Conservation (phyloP, 2,888 invertebrate genomes). For the Phyto melanocephala region DNA sequence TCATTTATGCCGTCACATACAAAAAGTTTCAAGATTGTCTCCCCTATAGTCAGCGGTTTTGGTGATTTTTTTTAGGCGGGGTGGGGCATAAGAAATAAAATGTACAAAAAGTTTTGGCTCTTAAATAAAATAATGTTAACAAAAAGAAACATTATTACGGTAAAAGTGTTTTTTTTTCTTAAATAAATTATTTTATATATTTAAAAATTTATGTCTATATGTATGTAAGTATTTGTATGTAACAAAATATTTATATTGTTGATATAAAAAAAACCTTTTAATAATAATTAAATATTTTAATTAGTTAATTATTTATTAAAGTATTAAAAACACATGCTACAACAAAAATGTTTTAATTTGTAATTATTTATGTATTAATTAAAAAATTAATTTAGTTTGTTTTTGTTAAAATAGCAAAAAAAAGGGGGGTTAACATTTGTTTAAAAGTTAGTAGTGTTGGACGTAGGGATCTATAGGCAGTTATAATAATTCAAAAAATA, state of each 20-base stretch:
- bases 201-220: constrained; percentile 25
- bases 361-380: no score
- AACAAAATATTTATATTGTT: constrained; percentile 8
- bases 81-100: constrained; percentile 41
- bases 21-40: neutral
- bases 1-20: neutral
- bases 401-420: neutral
- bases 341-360: constrained; percentile 39
- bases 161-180: neutral
- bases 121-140: constrained; percentile 53
- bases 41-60: neutral
- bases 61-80: neutral
- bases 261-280: neutral
- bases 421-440: neutral
- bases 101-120: constrained; percentile 64
- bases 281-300: constrained; percentile 5
- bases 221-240: neutral
- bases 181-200: neutral
- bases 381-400: constrained; percentile 5
- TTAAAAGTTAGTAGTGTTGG: neutral
- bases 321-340: constrained; percentile 51
- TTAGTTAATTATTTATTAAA: constrained; percentile 47
- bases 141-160: constrained; percentile 42
- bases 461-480: constrained; percentile 5
- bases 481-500: neutral